These are phyloP conservation scores for Hermaeophaga mercurialis DNA, from an alignment of 2,888 invertebrate species.

Conservation along the genomic window DNA sequence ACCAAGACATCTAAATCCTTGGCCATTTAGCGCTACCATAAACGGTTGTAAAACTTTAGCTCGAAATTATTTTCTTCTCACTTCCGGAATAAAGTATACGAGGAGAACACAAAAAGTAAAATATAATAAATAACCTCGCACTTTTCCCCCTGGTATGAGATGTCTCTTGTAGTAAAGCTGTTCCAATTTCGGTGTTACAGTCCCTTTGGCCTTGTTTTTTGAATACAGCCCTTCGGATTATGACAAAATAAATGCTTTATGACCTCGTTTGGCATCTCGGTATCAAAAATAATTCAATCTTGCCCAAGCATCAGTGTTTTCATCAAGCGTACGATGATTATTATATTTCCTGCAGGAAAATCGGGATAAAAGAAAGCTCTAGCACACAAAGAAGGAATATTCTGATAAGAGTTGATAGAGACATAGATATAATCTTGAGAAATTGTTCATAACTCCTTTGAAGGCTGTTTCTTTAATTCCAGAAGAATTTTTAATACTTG, in stretches of 20 bases:
- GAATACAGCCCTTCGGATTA: neutral
- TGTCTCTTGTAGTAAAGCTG: no score
- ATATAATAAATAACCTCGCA: no score
- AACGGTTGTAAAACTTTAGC: neutral
- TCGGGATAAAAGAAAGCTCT: neutral
- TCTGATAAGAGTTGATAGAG: no score
- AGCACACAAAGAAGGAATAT: neutral
- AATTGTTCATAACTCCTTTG: no score
- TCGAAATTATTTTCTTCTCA: neutral
- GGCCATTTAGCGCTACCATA: conserved; percentile 4
- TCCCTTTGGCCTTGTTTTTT: neutral
- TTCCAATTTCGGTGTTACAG: neutral
- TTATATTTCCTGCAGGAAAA: neutral
- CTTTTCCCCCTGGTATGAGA: no score
- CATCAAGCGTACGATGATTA: neutral
- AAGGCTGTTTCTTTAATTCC: no score
- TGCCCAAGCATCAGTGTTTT: neutral
- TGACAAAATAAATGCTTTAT: conserved; percentile 1
- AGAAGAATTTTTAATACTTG: no score
- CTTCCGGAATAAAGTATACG: neutral
- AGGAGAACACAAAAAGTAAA: no score
- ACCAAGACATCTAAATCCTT: neutral
- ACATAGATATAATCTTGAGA: no score
- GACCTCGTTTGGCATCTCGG: neutral
- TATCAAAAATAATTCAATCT: neutral